Evolutionary conservation across 2,888 invertebrate species (phyloP), one percentile per base, ranked within the genome.

Genomic region (Drosophila kambysellisi): DNA sequence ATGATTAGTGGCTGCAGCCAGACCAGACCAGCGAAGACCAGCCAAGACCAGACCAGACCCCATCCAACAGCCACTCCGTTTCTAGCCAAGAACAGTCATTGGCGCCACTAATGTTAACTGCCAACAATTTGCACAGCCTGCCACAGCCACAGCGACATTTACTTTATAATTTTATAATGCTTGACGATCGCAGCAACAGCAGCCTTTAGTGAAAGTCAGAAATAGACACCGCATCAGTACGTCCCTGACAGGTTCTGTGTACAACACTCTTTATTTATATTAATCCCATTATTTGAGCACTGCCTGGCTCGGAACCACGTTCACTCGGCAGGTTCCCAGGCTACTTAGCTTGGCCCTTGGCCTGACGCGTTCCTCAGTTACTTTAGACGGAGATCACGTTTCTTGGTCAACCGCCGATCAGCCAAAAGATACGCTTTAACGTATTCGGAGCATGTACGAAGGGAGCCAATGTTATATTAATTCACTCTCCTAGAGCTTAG

Each of bases 301-400:
- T 25, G 75, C 73, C 74, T 77, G 74, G 74, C 70, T 71, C 69
- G 76, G 79, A 73, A 72, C 48, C 66, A 67, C 30, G 30, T 41
- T 50, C 67, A 69, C 62, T 67, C 32, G 35, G 54, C 33, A 57
- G 48, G 72, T 65, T 41, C 20, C 43, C 68, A 75, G 25, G 35
- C 58, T 64, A 58, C 56, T 58, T 57, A 46, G 51, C 72, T 72
- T 74, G 82, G 78, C 84, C 80, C 77, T 62, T 83, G 82, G 60
- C 85, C 88, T 53, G 57, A 61, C 76, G 79, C 81, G 84, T 84
- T 60, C 74, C 48, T 69, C 69, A 71, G 76, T 70, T 69, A 69
- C 67, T 70, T 52, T 59, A 56, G 81, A 81, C 85, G 85, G 89
- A 88, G 87, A 90, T 90, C 89, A 90, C 89, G 89, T 89, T 82